phyloP scores from a whole-genome alignment of 2,797 vertebrate species.

The Gymnothorax javanicus region DNA sequence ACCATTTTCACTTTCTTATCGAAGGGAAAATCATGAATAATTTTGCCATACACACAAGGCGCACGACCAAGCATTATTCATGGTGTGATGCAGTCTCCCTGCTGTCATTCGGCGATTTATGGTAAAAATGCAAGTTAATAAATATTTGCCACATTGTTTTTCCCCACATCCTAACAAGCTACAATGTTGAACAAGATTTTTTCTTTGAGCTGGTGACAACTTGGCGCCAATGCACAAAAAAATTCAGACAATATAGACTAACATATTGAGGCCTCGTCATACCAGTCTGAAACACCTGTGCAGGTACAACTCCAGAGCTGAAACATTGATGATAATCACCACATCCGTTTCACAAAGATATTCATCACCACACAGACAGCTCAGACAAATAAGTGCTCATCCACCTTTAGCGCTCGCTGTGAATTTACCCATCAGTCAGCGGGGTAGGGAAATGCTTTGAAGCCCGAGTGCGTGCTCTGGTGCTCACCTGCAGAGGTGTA shows the following conservation, averaged over 20 bases:
- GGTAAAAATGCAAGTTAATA: background rate
- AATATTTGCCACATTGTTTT: background rate
- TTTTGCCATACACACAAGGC: background rate
- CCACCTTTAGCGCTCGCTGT: background rate
- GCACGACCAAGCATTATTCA: background rate
- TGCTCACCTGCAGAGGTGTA: background rate
- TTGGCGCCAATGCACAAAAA: background rate
- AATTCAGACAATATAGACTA: background rate
- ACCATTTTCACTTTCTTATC: background rate
- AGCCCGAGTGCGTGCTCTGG: background rate
- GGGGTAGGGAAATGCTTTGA: background rate
- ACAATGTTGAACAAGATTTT: background rate
- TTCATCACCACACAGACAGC: background rate
- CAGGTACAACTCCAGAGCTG: background rate
- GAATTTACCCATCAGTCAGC: slow-evolving; percentile 20
- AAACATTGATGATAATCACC: background rate
- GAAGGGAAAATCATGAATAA: background rate
- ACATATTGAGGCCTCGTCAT: background rate
- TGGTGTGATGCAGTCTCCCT: background rate
- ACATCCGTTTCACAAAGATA: background rate
- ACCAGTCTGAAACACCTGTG: background rate
- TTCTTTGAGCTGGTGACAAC: background rate
- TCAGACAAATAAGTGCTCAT: background rate
- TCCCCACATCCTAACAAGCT: background rate
- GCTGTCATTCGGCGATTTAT: background rate